Evolutionary conservation across 2,797 vertebrate genomes (phyloP).

Genomic region (Sebastes glaucus): DNA sequence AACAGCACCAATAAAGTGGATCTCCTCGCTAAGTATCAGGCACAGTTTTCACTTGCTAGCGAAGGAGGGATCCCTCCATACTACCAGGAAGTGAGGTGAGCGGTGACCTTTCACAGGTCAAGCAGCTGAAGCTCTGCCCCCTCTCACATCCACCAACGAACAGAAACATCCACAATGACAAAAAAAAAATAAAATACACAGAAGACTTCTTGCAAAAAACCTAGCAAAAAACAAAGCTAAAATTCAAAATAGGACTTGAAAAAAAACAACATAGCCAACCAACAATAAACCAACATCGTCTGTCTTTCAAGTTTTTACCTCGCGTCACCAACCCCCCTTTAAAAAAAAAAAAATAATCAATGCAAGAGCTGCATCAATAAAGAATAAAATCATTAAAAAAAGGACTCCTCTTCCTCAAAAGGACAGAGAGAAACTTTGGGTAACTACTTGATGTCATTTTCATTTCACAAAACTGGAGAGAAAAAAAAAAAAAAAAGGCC

Average conservation of each 20-base stretch:
- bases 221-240: constrained; percentile 77
- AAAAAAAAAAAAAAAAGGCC: constrained; percentile 79
- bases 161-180: constrained; percentile 62
- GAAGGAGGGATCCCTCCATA: constrained; percentile 81
- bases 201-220: constrained; percentile 80
- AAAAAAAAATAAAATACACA: constrained; percentile 62
- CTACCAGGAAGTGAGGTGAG: constrained; percentile 71
- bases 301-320: constrained; percentile 83
- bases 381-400: constrained; percentile 63
- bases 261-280: constrained; percentile 76
- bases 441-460: constrained; percentile 68
- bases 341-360: constrained; percentile 10
- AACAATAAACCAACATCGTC: constrained; percentile 72
- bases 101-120: constrained; percentile 50
- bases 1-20: constrained; percentile 97
- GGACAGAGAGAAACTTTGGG: constrained; percentile 77
- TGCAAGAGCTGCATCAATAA: constrained; percentile 61
- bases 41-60: constrained; percentile 88
- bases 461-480: constrained; percentile 69
- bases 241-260: constrained; percentile 60
- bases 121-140: constrained; percentile 59
- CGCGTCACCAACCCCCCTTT: constrained; percentile 43
- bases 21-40: constrained; percentile 94
- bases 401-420: constrained; percentile 69
- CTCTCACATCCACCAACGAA: constrained; percentile 74